Conservation (phyloP, 2,888 invertebrate species). For the Drosophila peninsularis region DNA sequence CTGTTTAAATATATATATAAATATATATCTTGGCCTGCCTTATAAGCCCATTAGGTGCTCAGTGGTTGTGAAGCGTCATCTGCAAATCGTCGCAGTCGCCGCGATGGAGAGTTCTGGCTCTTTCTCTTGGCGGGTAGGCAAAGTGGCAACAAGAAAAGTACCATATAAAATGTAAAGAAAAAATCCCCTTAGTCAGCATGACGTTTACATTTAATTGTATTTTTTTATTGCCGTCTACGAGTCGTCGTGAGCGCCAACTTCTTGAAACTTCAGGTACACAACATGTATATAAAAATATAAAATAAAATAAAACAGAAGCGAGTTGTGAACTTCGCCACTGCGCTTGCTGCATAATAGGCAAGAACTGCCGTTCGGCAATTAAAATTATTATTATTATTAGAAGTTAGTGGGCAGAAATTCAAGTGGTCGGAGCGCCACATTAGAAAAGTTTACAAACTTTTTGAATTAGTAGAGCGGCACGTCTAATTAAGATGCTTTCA, state of each 20-base stretch:
- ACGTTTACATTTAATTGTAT: constrained; percentile 52
- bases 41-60: constrained; percentile 24
- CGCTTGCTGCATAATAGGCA: constrained; percentile 38
- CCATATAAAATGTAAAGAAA: constrained; percentile 29
- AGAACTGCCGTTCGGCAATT: constrained; percentile 73
- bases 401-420: constrained; percentile 75
- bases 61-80: constrained; percentile 38
- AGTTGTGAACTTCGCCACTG: constrained; percentile 23
- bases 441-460: constrained; percentile 64
- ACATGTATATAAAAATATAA: constrained; percentile 18
- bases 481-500: constrained; percentile 45
- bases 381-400: constrained; percentile 74
- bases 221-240: constrained; percentile 15
- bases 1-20: constrained; percentile 19
- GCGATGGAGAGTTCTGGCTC: constrained; percentile 35
- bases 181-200: constrained; percentile 70
- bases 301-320: constrained; percentile 5
- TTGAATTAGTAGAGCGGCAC: constrained; percentile 54
- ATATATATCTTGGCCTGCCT: neutral
- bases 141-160: constrained; percentile 40
- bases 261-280: constrained; percentile 39
- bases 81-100: constrained; percentile 29
- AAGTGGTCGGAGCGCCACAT: constrained; percentile 64
- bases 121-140: constrained; percentile 48
- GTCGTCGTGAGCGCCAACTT: constrained; percentile 55